Base-by-base conservation (phyloP, 2,113 vertebrate genomes). In the Bubo scandiacus region DNA sequence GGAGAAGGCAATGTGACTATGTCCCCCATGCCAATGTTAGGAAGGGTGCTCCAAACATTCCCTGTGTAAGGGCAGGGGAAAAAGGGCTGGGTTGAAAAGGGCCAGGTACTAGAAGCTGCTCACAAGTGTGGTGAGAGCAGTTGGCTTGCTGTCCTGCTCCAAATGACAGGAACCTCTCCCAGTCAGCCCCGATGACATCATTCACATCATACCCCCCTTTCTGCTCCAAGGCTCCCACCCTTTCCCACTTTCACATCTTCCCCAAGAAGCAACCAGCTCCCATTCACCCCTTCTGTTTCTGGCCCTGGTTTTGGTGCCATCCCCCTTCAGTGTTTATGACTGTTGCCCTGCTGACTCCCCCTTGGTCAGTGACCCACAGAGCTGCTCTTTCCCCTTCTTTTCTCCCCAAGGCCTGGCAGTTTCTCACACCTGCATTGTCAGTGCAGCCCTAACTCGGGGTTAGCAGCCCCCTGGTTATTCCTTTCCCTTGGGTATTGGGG, bases 311-410 rank as follows among this genome's bases (percentile, higher is more conserved):
- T 61, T 80, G 29, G 38, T 70, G 71, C 51, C 14, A 51, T 36
- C 3, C 29, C 26, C 73, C 18, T 45, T 32, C 15, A 4, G 8
- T 51, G 40, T 54, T 74, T 42, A n/a, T 30, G 43, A 32, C 13
- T 15, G 19, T 40, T 66, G 67, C 57, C 34, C 45, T 40, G 8
- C 22, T 57, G 32, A 26, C 15, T 71, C 14, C 32, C 25, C 25
- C 70, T 65, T 3, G 1, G 25, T 20, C 62, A 80, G 42, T 0
- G 0, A 51, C 11, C 13, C 36, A 23, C 0, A 0, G 67, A 63
- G 15, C 42, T 26, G 14, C 12, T 42, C 8, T 30, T 80, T 94
- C 34, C 36, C 6, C 5, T 34, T 40, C 38, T 25, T 8, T 40
- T 66, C 52, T 11, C 51, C 30, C 0, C 1, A 3, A 71, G 11